Percentiles rank a stretch among this genome's conserved stretches.
Conservation (phyloP, 1,140 invertebrate genomes). For the Zaprionus nigranus region DNA sequence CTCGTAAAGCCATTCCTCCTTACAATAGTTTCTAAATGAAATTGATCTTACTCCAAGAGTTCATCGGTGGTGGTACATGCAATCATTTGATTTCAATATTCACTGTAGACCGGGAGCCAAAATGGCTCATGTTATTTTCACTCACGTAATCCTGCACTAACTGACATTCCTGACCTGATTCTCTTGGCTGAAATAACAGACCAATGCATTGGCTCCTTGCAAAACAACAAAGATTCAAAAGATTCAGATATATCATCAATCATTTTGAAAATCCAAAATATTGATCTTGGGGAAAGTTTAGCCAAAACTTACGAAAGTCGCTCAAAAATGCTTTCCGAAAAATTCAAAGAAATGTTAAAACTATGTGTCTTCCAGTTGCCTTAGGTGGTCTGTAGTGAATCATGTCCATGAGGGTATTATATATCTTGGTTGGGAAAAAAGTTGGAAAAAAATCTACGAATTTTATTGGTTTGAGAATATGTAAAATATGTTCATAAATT, state of each 20-base stretch:
- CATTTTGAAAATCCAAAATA: not conserved
- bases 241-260: not conserved
- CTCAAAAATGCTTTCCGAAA: not conserved
- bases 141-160: not conserved
- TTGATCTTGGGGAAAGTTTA: not conserved
- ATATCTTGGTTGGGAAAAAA: too few relatives aligned
- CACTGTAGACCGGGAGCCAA: not conserved
- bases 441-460: too few relatives aligned
- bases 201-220: not conserved
- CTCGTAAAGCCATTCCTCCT: too few relatives aligned
- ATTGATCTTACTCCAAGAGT: too few relatives aligned
- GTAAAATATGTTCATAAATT: too few relatives aligned
- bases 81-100: not conserved
- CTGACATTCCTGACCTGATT: not conserved
- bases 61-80: too few relatives aligned
- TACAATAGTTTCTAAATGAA: too few relatives aligned
- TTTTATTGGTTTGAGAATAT: too few relatives aligned
- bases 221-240: constrained; percentile 8
- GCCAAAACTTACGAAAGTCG: not conserved
- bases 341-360: not conserved
- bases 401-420: too few relatives aligned
- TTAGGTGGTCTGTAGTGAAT: too few relatives aligned
- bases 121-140: constrained; percentile 6
- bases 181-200: too few relatives aligned
- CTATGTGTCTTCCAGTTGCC: too few relatives aligned